Percentiles rank a stretch among this genome's conserved stretches.
Evolutionary conservation across 2,797 vertebrate species (phyloP).

Genomic region (Hippopotamyrus pictus): DNA sequence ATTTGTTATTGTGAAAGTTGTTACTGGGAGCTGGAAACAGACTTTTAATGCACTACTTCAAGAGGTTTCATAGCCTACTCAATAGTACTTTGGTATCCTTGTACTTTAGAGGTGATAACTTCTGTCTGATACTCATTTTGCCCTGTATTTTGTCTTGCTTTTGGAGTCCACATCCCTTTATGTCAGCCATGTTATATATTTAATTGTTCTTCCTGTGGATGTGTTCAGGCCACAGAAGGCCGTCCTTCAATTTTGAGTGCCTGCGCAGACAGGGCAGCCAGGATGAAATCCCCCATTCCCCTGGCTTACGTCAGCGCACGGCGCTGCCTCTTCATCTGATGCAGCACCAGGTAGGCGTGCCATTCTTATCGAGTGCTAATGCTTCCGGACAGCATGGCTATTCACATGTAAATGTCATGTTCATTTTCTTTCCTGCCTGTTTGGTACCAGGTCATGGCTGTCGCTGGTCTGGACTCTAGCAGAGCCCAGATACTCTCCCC

Average conservation of each 20-base stretch:
- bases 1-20: not conserved
- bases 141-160: not conserved
- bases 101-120: not conserved
- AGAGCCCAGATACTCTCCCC: slow-evolving; percentile 78
- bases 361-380: not conserved
- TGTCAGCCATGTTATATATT: not conserved
- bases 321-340: slow-evolving; percentile 84
- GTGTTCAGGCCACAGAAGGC: slow-evolving; percentile 68
- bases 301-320: slow-evolving; percentile 68
- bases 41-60: not conserved
- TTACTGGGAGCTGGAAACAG: not conserved
- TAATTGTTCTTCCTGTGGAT: not conserved
- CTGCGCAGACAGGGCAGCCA: slow-evolving; percentile 80
- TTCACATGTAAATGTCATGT: not conserved
- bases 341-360: slow-evolving; percentile 73
- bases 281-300: slow-evolving; percentile 68
- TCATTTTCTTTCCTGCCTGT: not conserved
- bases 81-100: not conserved
- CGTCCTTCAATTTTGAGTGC: slow-evolving; percentile 91
- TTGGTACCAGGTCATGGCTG: slow-evolving; percentile 78
- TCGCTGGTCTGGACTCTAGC: slow-evolving; percentile 80
- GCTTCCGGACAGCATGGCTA: not conserved
- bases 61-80: not conserved
- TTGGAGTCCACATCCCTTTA: not conserved
- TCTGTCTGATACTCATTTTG: not conserved